phyloP scores from a whole-genome alignment of 2,888 invertebrate genomes.

The Luffia ferchaultella region DNA sequence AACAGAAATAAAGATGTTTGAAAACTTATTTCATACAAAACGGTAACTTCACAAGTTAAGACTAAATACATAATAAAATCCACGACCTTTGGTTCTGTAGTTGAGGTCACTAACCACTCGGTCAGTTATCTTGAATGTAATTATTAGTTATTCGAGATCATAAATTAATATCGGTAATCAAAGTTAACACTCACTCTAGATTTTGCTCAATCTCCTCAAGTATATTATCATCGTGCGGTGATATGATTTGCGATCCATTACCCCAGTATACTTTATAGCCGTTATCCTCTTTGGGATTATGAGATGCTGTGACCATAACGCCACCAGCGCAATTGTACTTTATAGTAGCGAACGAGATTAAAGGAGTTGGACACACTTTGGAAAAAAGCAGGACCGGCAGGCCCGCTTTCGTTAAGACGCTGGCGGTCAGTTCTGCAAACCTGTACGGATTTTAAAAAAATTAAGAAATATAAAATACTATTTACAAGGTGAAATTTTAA shows the following conservation, averaged over 20 bases:
- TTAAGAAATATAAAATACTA: no score
- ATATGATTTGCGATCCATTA: conserved; percentile 94
- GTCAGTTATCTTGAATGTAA: no score
- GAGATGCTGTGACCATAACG: conserved; percentile 95
- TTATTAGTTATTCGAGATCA: no score
- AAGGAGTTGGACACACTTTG: conserved; percentile 88
- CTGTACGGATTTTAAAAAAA: no score
- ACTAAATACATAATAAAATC: no score
- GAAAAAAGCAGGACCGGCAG: conserved; percentile 85
- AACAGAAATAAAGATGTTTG: no score
- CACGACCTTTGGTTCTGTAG: no score
- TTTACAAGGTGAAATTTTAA: no score
- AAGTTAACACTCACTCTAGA: conserved; percentile 66
- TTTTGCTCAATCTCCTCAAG: conserved; percentile 79
- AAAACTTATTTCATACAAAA: no score
- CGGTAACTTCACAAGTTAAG: no score
- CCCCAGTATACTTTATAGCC: conserved; percentile 98
- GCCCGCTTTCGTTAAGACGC: conserved; percentile 78
- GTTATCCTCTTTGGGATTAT: conserved; percentile 95
- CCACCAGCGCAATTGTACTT: conserved; percentile 81
- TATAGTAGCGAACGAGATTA: conserved; percentile 86
- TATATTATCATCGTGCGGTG: conserved; percentile 91
- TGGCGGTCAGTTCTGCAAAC: conserved; percentile 88
- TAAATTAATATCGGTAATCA: no score
- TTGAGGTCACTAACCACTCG: no score